Base-by-base conservation (phyloP, 1,140 invertebrate genomes). In the Trichonephila clavipes region DNA sequence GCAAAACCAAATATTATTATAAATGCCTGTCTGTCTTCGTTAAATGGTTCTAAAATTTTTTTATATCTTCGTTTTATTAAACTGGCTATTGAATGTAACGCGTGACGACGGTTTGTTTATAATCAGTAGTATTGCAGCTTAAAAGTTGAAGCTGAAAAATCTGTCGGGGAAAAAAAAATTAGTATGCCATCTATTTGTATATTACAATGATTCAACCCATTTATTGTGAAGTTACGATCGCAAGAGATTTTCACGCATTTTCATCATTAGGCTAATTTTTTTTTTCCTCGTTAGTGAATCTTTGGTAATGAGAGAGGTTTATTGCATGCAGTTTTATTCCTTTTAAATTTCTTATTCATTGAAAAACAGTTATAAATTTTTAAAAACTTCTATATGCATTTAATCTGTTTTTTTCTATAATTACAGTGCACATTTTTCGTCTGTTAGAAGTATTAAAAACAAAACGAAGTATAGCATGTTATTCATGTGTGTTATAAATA, bases 101-200 rank as follows among this genome's bases (percentile, higher is more conserved):
- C 72, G 28, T 77, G 51, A 90, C 88, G 88, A 81, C 88, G 69
- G 66, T 90, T 90, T 90, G 88, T 90, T 90, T 81, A 82, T 90
- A 88, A 64, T 21, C 86, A 34, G 18, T 40, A 64, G 24, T 61
- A 58, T 21, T 85, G 83, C 83, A 85, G 58, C 83, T 21, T 85
- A 21, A 85, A 18, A 59, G 44, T 85, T 85, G n/a, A 77, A 77
- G 16, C 18, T 40, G 5, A 34, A 1, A 34, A 40, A 40, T 77
- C 18, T 77, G 6, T 34, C 18, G 72, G 34, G 34, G 16, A 40
- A 18, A 18, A 40, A 40, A 40, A 40, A 28, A 28, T 28, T 40
- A 3, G 34, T 40, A 40, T 40, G 34, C 34, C 34, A 40, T 40
- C 34, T 40, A 40, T 40, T 40, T 40, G 34, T 40, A 40, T 40